phyloP scores from a whole-genome alignment of 2,888 invertebrate genomes.

The Sesamia inferens region DNA sequence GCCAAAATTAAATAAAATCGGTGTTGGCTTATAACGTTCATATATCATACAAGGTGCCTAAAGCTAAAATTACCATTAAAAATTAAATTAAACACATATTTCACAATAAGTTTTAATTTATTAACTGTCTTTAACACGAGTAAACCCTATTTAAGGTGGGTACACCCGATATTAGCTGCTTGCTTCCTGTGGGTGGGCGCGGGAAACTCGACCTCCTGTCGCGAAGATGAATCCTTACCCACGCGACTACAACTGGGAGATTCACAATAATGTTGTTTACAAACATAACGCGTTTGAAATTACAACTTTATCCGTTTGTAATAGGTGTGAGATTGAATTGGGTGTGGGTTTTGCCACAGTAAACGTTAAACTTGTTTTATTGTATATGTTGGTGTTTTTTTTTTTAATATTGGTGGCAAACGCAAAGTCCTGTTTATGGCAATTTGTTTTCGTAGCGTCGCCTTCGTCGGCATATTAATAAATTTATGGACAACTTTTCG shows the following conservation, averaged over 20 bases:
- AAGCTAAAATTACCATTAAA: not conserved
- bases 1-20: not conserved
- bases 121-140: slow-evolving; percentile 12
- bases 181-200: slow-evolving; percentile 67
- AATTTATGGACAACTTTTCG: slow-evolving; percentile 80
- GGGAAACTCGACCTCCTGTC: slow-evolving; percentile 83
- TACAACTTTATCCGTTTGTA: slow-evolving; percentile 42
- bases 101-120: slow-evolving; percentile 8
- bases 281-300: slow-evolving; percentile 27
- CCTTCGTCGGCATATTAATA: slow-evolving; percentile 77
- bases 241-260: slow-evolving; percentile 74
- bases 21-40: not conserved
- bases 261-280: slow-evolving; percentile 63
- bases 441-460: slow-evolving; percentile 76
- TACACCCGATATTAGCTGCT: slow-evolving; percentile 77
- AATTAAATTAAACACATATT: not conserved
- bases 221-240: slow-evolving; percentile 82
- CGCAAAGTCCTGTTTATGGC: slow-evolving; percentile 79
- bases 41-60: not conserved
- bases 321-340: slow-evolving; percentile 38
- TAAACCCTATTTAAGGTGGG: slow-evolving; percentile 59
- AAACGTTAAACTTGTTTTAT: slow-evolving; percentile 58
- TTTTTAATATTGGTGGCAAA: slow-evolving; percentile 81
- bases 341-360: slow-evolving; percentile 3
- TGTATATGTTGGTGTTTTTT: slow-evolving; percentile 78